phyloP scores from a whole-genome alignment of 2,888 invertebrate species.

The Agrotis puta region DNA sequence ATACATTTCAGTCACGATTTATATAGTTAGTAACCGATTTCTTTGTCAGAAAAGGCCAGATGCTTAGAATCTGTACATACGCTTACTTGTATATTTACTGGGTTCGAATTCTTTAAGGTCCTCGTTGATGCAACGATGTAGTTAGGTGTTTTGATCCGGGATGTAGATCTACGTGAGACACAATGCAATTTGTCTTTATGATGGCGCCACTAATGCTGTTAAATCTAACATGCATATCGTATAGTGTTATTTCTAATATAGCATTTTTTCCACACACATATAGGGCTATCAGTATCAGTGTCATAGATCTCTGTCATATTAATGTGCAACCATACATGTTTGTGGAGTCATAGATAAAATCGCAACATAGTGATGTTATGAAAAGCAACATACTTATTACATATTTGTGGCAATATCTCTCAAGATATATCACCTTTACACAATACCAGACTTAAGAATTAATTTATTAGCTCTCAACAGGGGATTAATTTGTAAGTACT shows the following conservation, averaged over 20 bases:
- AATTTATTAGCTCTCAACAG: slow-evolving; percentile 15
- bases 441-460: slow-evolving; percentile 17
- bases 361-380: slow-evolving; percentile 25
- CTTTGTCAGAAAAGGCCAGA: slow-evolving; percentile 68
- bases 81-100: neutral
- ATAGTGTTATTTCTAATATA: neutral
- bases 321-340: slow-evolving; percentile 27
- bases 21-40: slow-evolving; percentile 66
- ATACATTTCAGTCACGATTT: slow-evolving; percentile 79
- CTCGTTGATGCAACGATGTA: slow-evolving; percentile 16
- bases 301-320: slow-evolving; percentile 29
- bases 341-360: slow-evolving; percentile 19
- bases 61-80: slow-evolving; percentile 40
- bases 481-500: slow-evolving; percentile 14
- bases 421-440: slow-evolving; percentile 21
- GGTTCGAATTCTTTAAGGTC: slow-evolving; percentile 16
- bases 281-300: slow-evolving; percentile 30
- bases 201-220: neutral
- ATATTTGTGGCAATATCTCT: slow-evolving; percentile 5
- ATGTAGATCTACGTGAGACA: neutral
- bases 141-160: neutral
- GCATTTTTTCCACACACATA: slow-evolving; percentile 13
- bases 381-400: slow-evolving; percentile 20
- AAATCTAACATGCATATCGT: neutral
- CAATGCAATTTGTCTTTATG: neutral